These are phyloP conservation scores for Gymnocheta viridis DNA, from an alignment of 2,888 invertebrate species.

Conservation along the genomic window DNA sequence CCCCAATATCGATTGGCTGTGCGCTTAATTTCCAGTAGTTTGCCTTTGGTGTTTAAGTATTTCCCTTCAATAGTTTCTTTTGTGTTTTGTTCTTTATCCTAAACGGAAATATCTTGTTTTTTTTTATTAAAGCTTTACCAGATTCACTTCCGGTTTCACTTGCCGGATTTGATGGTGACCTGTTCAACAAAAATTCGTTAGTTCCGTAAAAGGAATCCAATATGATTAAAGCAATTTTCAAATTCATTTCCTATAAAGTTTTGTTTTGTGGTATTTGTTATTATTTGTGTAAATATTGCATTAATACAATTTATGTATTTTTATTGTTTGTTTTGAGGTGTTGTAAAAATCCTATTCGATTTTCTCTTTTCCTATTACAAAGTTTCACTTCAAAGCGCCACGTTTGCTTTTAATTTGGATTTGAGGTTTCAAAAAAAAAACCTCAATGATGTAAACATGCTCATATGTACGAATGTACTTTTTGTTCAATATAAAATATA, in stretches of 20 bases:
- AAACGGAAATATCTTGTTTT: constrained; percentile 38
- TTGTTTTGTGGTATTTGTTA: not conserved
- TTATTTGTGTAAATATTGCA: constrained; percentile 21
- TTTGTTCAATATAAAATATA: too few relatives aligned
- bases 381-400: constrained; percentile 46
- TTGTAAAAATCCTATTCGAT: not conserved
- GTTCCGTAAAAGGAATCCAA: constrained; percentile 76
- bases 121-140: constrained; percentile 49
- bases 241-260: not conserved
- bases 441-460: not conserved
- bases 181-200: constrained; percentile 78
- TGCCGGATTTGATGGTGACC: constrained; percentile 74
- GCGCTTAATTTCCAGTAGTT: constrained; percentile 6
- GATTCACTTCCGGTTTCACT: constrained; percentile 77
- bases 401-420: constrained; percentile 13
- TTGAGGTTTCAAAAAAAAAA: not conserved
- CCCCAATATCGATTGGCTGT: constrained; percentile 50
- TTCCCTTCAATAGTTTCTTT: constrained; percentile 6
- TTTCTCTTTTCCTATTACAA: constrained; percentile 44
- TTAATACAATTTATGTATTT: not conserved
- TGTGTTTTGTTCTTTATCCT: constrained; percentile 25
- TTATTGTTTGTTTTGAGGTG: not conserved
- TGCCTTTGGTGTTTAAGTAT: not conserved
- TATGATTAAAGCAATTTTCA: constrained; percentile 9
- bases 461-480: too few relatives aligned